Evolutionary conservation across 2,888 invertebrate genomes (phyloP).

Genomic region (Hyalella azteca): DNA sequence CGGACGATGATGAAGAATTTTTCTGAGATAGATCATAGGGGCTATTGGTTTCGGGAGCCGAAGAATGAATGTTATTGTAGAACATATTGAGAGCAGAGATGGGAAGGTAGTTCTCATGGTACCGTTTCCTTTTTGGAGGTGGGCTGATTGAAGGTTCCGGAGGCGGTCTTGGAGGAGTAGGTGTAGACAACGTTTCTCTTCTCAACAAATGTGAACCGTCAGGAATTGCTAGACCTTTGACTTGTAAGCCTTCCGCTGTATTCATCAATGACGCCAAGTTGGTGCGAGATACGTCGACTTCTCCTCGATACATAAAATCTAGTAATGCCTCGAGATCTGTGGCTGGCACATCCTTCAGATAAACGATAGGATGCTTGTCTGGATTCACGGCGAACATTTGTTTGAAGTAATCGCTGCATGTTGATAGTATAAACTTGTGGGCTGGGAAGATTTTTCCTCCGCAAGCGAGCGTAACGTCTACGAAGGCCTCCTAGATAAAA

Average conservation of each 20-base stretch:
- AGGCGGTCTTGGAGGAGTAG: slow-evolving; percentile 45
- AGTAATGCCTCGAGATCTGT: slow-evolving; percentile 57
- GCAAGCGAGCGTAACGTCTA: slow-evolving; percentile 57
- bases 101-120: slow-evolving; percentile 42
- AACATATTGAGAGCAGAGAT: slow-evolving; percentile 43
- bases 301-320: slow-evolving; percentile 58
- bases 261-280: slow-evolving; percentile 54
- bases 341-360: slow-evolving; percentile 56
- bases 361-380: slow-evolving; percentile 56
- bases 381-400: slow-evolving; percentile 57
- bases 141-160: slow-evolving; percentile 52
- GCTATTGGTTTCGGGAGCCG: slow-evolving; percentile 54
- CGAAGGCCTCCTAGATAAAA: slow-evolving; percentile 55
- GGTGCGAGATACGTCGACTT: slow-evolving; percentile 54
- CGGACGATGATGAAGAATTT: slow-evolving; percentile 49
- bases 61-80: slow-evolving; percentile 45
- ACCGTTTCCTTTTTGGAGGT: slow-evolving; percentile 49
- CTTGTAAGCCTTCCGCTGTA: slow-evolving; percentile 57
- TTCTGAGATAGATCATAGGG: slow-evolving; percentile 57
- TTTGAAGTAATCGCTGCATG: slow-evolving; percentile 58
- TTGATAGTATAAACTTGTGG: slow-evolving; percentile 57
- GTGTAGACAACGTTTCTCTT: slow-evolving; percentile 40
- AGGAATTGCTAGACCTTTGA: slow-evolving; percentile 56
- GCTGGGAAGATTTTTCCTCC: slow-evolving; percentile 57
- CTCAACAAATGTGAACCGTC: slow-evolving; percentile 51